phyloP scores from a whole-genome alignment of 2,797 vertebrate genomes.

The Tapera naevia region DNA sequence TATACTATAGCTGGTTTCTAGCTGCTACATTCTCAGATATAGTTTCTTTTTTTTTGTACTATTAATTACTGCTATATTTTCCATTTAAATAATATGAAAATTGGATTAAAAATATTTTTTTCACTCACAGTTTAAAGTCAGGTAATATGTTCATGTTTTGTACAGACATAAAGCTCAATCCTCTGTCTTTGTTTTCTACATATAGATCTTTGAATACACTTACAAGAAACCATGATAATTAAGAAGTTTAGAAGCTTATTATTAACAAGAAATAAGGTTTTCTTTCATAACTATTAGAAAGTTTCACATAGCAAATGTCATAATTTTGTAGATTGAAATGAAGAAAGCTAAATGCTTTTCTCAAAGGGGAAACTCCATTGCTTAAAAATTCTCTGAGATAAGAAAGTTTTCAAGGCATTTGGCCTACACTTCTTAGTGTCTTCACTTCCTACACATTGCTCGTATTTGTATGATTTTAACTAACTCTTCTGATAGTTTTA shows the following conservation, averaged over 20 bases:
- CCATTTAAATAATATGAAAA: background rate
- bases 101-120: background rate
- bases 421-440: background rate
- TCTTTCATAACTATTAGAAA: background rate
- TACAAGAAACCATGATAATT: background rate
- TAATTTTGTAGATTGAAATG: background rate
- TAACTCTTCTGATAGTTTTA: background rate
- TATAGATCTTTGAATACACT: background rate
- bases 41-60: background rate
- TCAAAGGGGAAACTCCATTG: background rate
- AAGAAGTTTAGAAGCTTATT: background rate
- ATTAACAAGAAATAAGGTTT: background rate
- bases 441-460: accelerated
- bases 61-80: background rate
- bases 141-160: background rate
- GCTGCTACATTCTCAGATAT: background rate
- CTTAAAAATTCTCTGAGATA: background rate
- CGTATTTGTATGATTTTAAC: background rate
- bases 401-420: background rate
- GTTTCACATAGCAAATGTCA: background rate
- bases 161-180: background rate
- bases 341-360: background rate
- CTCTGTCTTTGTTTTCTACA: background rate
- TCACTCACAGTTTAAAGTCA: background rate
- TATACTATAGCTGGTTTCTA: background rate